Evolutionary conservation across 2,888 invertebrate genomes (phyloP).

Genomic region (Biston betularia): DNA sequence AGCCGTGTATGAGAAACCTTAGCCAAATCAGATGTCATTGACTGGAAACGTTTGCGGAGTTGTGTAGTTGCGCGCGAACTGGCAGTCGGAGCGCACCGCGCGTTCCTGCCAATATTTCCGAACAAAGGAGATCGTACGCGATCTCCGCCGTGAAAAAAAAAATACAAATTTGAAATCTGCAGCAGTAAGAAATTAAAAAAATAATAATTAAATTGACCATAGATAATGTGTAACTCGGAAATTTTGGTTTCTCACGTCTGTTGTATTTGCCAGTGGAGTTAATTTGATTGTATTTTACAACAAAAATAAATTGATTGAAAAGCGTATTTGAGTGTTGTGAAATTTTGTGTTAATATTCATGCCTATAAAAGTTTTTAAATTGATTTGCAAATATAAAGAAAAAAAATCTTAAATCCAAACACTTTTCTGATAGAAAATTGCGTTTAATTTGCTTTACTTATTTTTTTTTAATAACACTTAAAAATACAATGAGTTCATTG

Average conservation of each 20-base stretch:
- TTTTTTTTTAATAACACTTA: background rate
- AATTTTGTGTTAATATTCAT: no score
- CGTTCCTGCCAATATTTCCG: constrained; percentile 42
- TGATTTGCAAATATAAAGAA: no score
- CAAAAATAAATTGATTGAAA: background rate
- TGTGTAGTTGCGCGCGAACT: constrained; percentile 32
- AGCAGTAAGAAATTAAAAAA: constrained; percentile 13
- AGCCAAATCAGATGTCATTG: constrained; percentile 43
- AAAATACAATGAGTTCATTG: background rate
- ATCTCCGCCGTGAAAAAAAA: constrained; percentile 1
- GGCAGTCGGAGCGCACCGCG: constrained; percentile 46
- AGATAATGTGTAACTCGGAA: background rate
- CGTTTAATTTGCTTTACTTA: background rate
- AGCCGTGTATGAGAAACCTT: constrained; percentile 33
- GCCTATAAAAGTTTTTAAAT: no score
- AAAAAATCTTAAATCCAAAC: no score
- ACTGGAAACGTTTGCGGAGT: constrained; percentile 44
- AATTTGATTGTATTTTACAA: constrained; percentile 1
- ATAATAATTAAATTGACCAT: background rate
- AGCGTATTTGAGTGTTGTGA: background rate
- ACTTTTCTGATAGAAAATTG: no score
- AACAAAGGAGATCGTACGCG: constrained; percentile 56
- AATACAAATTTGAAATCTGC: constrained; percentile 4
- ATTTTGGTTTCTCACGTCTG: background rate
- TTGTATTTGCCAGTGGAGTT: background rate